phyloP scores from a whole-genome alignment of 2,888 invertebrate genomes.

The Ferdinandea cuprea region DNA sequence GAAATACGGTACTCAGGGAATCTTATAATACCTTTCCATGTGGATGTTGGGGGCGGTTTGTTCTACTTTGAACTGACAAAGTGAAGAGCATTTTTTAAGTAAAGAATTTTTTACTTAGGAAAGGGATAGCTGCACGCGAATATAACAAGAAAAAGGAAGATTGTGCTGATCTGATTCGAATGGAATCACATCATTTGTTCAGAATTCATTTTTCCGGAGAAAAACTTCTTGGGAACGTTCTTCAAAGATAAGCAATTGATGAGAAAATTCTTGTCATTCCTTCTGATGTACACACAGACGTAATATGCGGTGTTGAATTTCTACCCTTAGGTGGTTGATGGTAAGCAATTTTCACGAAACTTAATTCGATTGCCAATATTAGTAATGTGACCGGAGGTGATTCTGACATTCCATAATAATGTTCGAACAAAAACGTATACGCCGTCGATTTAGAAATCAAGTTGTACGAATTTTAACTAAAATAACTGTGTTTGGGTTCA shows the following conservation, averaged over 20 bases:
- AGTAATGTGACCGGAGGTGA: too few relatives aligned
- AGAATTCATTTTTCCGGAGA: not conserved
- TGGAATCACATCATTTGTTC: slow-evolving; percentile 4
- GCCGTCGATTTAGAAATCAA: not conserved
- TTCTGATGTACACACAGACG: too few relatives aligned
- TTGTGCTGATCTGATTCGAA: slow-evolving; percentile 18
- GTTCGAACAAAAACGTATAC: not conserved
- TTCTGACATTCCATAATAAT: not conserved
- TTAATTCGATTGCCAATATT: too few relatives aligned
- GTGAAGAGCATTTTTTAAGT: slow-evolving; percentile 13
- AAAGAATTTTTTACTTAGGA: slow-evolving; percentile 15
- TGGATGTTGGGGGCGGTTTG: not conserved
- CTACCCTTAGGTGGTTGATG: not conserved
- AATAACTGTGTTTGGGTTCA: not conserved
- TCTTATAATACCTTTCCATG: slow-evolving; percentile 10
- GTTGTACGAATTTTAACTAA: not conserved
- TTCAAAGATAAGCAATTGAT: slow-evolving; percentile 15
- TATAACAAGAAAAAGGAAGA: slow-evolving; percentile 27
- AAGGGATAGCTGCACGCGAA: too few relatives aligned
- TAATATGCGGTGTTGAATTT: not conserved
- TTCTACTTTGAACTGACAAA: slow-evolving; percentile 30
- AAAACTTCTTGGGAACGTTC: slow-evolving; percentile 10
- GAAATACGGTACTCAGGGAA: slow-evolving; percentile 5
- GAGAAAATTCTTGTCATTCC: slow-evolving; percentile 21
- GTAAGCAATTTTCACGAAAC: too few relatives aligned